Base-by-base conservation (phyloP, 2,113 vertebrate species). In the Boleophthalmus pectinirostris region DNA sequence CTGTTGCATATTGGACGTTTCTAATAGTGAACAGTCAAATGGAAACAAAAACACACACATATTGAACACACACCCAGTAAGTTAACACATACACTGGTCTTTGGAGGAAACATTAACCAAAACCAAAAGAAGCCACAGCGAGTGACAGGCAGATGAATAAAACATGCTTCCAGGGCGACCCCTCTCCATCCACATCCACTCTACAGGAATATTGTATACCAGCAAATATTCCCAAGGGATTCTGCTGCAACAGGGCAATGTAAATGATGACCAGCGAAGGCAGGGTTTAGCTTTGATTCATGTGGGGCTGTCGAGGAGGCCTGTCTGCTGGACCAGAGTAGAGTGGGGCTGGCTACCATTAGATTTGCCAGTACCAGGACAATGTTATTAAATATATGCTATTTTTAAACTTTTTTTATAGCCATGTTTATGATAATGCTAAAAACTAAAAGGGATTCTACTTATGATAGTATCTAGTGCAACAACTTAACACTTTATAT, bases 101-200 rank as follows among this genome's bases (percentile, higher is more conserved):
- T 86, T 76, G 77, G 75, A 82, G 77, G 79, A 83, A 79, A 86
- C 80, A 89, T 85, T 83, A 78, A 86, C 77, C 83, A 79, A 90
- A 84, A 78, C 54, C 68, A 88, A 86, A 85, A 84, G 69, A 83
- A 85, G 73, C 68, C 80, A 81, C 70, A 54, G 61, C 58, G 35
- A 79, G 73, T 81, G 86, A 81, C 69, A 85, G 73, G 57, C 25
- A 20, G 66, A 90, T 87, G 87, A 85, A 90, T 91, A 87, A 89
- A 90, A 88, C 77, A 90, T 84, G 72, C 16, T 81, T 72, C 68
- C 69, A 35, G 66, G 78, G 73, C 61, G 72, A 79, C 73, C 72
- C 74, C 72, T 78, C 77, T 74, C 70, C 66, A 70, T 68, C 43
- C 66, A 82, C 76, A 54, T 64, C 66, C 72, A 61, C 72, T 77